Conservation (phyloP, 2,888 invertebrate species). For the Rotaria sp. region DNA sequence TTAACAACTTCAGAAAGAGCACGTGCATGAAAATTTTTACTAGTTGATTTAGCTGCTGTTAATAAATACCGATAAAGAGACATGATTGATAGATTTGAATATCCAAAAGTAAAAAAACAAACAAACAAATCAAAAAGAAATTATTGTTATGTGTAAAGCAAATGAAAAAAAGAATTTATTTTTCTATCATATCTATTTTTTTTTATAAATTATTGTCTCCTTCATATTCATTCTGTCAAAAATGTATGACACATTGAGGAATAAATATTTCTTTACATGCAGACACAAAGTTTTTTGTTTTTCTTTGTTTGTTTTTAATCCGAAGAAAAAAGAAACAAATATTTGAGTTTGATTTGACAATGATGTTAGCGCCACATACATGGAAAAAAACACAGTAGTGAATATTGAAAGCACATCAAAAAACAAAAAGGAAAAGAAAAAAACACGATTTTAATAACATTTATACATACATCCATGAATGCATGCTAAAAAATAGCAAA, state of each 20-base stretch:
- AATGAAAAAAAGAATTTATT: too few relatives aligned
- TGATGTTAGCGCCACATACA: neutral
- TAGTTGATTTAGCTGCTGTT: neutral
- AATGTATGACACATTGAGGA: too few relatives aligned
- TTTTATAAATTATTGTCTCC: too few relatives aligned
- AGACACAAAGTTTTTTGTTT: neutral
- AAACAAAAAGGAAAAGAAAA: neutral
- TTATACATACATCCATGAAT: neutral
- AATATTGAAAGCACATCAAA: slow-evolving; percentile 24
- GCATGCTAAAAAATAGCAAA: neutral
- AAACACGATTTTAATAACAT: neutral
- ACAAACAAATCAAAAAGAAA: too few relatives aligned
- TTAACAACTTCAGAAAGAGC: neutral
- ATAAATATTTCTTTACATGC: too few relatives aligned
- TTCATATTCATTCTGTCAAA: too few relatives aligned
- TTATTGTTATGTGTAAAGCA: too few relatives aligned
- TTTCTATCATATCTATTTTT: too few relatives aligned
- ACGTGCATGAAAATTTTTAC: neutral
- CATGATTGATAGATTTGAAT: neutral
- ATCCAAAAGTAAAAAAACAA: neutral
- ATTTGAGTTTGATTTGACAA: neutral
- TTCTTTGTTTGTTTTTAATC: neutral
- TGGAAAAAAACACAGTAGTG: slow-evolving; percentile 13
- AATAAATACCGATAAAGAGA: neutral
- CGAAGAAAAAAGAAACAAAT: neutral